A percentile compares a stretch with the other conserved stretches of the same genome.
phyloP scores from a whole-genome alignment of 2,888 invertebrate genomes.

The Xanthorhoe spadicearia region DNA sequence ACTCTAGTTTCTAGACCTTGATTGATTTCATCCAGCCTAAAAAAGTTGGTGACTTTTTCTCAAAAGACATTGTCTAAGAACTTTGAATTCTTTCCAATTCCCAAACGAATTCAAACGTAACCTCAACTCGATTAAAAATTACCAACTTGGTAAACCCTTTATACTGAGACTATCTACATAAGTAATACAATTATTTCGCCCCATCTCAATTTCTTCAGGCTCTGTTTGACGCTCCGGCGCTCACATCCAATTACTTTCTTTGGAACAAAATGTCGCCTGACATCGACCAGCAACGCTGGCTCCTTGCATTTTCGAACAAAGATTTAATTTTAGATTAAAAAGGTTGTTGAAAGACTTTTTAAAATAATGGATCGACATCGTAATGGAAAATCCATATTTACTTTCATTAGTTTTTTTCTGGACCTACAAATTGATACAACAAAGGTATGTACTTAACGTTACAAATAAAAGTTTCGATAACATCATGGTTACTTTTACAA shows the following conservation, averaged over 20 bases:
- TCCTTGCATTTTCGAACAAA: conserved; percentile 66
- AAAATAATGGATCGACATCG: conserved; percentile 24
- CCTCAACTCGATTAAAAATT: conserved; percentile 26
- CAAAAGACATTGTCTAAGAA: conserved; percentile 2
- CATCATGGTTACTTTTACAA: no score
- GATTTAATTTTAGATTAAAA: conserved; percentile 77
- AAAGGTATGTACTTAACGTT: not conserved
- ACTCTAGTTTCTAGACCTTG: not conserved
- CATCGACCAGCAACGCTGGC: conserved; percentile 60
- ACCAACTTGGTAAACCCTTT: conserved; percentile 35
- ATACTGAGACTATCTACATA: conserved; percentile 47
- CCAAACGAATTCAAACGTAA: conserved; percentile 7
- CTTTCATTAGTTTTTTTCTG: conserved; percentile 1
- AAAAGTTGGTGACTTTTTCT: not conserved
- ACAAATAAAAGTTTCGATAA: not conserved
- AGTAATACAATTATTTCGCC: conserved; percentile 66
- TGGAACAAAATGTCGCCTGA: conserved; percentile 68
- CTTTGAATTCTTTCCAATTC: conserved; percentile 11
- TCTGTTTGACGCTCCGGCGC: conserved; percentile 61
- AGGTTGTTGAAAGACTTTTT: conserved; percentile 45
- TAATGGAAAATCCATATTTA: conserved; percentile 24
- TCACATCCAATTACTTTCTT: conserved; percentile 71
- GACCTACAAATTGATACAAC: not conserved
- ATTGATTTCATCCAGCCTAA: not conserved
- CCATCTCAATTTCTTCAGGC: conserved; percentile 63